Base-by-base conservation (phyloP, 2,888 invertebrate species). In the Scaptomyza cyrtandrae region DNA sequence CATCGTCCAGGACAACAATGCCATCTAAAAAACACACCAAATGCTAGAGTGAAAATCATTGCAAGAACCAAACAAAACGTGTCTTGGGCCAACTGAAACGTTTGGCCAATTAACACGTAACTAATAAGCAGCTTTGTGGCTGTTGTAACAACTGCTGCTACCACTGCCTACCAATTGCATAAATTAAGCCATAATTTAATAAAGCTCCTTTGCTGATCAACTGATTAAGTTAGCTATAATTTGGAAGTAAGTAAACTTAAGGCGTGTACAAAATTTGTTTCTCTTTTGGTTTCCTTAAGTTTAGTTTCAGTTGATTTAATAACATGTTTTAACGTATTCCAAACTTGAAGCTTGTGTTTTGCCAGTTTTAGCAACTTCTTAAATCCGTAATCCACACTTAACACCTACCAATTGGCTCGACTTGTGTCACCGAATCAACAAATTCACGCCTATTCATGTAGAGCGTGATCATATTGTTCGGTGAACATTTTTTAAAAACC, bases 401-500 rank as follows among this genome's bases (percentile, higher is more conserved):
- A 94, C 91, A 90, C 94, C 91, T 91, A 96, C 97, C 97, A 84
- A 98, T 95, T 0, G 97, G 96, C 90, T 98, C 98, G 64, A 97
- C 96, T 66, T 95, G 95, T 0, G 96, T 95, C 79, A 97, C 95
- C 89, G 97, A 96, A 91, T 97, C 97, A 67, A 98, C 95, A 92
- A 96, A 97, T 91, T 98, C 97, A 77, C 98, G 93, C 91, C 97
- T 96, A 45, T 96, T 96, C 93, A 98, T 91, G 86, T 97, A 98
- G 82, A 98, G 93, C 43, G 97, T 96, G 84, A 97, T 92, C 93
- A 97, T 97, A 75, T 96, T 96, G 92, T 97, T 97, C 50, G 97
- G 97, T 44, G 97, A 95, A 89, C 95, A 95, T 93, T 98, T 98
- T 93, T 98, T 98, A 93, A 96, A 98, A 90, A 98, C 97, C 92